Base-by-base conservation (phyloP, 2,888 invertebrate genomes). In the Stenchaetothrips biformis region DNA sequence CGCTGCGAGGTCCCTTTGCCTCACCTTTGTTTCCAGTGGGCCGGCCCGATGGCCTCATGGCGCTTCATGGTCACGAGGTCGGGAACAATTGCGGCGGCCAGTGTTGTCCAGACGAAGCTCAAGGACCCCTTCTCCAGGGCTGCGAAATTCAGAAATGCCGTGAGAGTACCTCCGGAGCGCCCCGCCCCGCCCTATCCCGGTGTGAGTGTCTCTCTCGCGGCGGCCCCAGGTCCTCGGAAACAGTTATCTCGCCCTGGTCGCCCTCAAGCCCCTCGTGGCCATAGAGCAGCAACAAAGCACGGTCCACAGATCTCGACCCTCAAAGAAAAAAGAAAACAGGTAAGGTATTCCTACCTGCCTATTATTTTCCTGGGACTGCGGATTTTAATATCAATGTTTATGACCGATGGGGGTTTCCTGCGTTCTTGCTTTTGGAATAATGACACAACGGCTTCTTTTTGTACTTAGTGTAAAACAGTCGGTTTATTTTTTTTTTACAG, bases 401-500 rank as follows among this genome's bases (percentile, higher is more conserved):
- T 9, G 6, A 16, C 16, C 53, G 16, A 16, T 2, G 53, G 53
- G 16, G 59, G 59, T 59, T 6, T 13, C 59, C 59, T 59, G 59
- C 59, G 59, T 18, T 18, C 59, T 59, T 18, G 8, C 59, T 1
- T 16, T 6, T 0, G 59, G 16, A 9, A 59, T 18, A 59, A 59
- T 59, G 37, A 9, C 4, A 59, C 59, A 59, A 7, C 59, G 16
- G 37, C 4, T 37, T 37, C 18, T 18, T 74, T 74, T 74, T 74
- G 67, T 74, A 74, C 67, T 53, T 25, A 74, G 67, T 25, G 67
- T 21, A 74, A 21, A 11, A 21, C 67, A 74, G 67, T 74, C 67
- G 25, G 25, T 74, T 74, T 74, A 74, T 74, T 59, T 74, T 25
- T 25, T 37, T 37, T 37, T 74, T 25, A 74, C 67, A 74, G 59